These are phyloP conservation scores for Morone saxatilis DNA, from an alignment of 2,113 vertebrate species.

Conservation along the genomic window DNA sequence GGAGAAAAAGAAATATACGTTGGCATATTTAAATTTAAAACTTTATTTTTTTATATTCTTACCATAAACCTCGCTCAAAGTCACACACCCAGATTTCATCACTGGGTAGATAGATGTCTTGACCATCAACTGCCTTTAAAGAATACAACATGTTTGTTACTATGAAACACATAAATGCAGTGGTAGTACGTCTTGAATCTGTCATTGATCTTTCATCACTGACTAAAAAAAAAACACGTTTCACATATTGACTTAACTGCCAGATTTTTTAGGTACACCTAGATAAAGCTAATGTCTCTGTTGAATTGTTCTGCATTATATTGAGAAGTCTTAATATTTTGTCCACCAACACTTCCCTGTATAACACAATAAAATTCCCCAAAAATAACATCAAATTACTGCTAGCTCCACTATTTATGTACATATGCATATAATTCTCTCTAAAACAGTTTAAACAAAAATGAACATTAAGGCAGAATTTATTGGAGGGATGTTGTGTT, in stretches of 20 bases:
- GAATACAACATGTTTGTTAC: slow-evolving; percentile 23
- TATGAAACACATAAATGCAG: background rate
- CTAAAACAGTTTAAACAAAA: background rate
- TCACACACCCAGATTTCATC: slow-evolving; percentile 96
- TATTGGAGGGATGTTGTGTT: background rate
- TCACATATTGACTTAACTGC: background rate
- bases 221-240: background rate
- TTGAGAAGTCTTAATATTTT: too few species aligned
- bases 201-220: background rate
- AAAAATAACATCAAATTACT: too few species aligned
- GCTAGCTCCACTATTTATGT: too few species aligned
- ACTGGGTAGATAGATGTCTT: slow-evolving; percentile 92
- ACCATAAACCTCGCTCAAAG: slow-evolving; percentile 91
- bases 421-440: background rate
- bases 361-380: too few species aligned
- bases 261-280: background rate
- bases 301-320: background rate
- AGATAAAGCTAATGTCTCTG: background rate
- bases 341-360: too few species aligned
- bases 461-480: background rate
- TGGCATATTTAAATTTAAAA: too few species aligned
- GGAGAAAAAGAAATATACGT: background rate
- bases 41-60: slow-evolving; percentile 61
- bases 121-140: slow-evolving; percentile 90
- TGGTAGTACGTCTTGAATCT: background rate